phyloP scores from a whole-genome alignment of 2,888 invertebrate genomes.

The Petrolisthes manimaculis region DNA sequence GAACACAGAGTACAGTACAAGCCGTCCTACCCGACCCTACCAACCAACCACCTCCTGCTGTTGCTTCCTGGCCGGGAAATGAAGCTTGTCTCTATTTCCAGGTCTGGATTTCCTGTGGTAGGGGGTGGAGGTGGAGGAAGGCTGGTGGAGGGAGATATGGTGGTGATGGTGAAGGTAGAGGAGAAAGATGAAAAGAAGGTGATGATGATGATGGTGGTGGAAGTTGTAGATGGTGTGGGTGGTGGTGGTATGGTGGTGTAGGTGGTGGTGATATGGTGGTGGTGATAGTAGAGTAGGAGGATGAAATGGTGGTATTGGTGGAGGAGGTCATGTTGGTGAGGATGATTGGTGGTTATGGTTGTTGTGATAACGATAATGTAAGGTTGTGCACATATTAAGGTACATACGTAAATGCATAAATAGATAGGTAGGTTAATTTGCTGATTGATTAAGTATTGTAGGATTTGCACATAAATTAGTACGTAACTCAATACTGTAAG shows the following conservation, averaged over 20 bases:
- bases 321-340: neutral
- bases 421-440: too few relatives aligned
- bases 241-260: neutral
- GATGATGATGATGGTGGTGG: neutral
- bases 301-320: neutral
- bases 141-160: neutral
- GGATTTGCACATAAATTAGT: too few relatives aligned
- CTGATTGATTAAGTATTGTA: too few relatives aligned
- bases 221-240: neutral
- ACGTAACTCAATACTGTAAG: too few relatives aligned
- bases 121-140: neutral
- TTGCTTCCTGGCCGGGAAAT: neutral
- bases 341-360: neutral
- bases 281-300: neutral
- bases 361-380: neutral
- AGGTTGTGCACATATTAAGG: neutral
- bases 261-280: neutral
- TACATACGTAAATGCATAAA: too few relatives aligned
- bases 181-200: neutral
- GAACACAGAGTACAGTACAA: too few relatives aligned
- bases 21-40: neutral
- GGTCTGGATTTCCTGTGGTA: neutral
- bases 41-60: neutral
- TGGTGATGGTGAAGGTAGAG: neutral
- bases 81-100: conserved; percentile 9